Evolutionary conservation across 2,113 vertebrate species (phyloP).

Genomic region (Sceloporus tristichus): DNA sequence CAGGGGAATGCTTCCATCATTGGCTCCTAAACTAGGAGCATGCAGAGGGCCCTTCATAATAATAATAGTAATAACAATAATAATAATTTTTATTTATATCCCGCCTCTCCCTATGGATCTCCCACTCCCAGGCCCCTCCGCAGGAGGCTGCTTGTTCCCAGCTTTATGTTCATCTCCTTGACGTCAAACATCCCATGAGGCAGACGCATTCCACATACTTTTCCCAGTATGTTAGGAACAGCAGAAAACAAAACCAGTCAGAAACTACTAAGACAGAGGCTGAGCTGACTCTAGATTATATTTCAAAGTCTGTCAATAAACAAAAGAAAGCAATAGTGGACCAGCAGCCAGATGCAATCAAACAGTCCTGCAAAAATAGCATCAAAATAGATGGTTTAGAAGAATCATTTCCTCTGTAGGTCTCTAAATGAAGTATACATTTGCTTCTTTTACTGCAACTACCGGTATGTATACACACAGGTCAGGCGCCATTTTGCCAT

Average conservation of each 20-base stretch:
- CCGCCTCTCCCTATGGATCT: no score
- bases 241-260: accelerated
- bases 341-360: neutral
- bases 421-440: no score
- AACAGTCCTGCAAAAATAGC: neutral
- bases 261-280: no score
- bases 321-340: neutral
- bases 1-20: no score
- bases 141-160: neutral
- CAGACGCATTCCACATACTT: neutral
- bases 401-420: no score
- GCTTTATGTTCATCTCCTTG: neutral
- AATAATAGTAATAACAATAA: no score
- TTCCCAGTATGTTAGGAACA: neutral
- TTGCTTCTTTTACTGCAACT: neutral
- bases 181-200: neutral
- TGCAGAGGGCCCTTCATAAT: no score
- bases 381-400: neutral
- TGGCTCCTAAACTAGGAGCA: no score
- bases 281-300: neutral
- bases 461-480: no score
- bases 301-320: neutral
- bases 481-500: no score
- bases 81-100: no score
- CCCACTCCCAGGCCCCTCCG: no score